These are phyloP conservation scores for Mus caroli DNA, from an alignment of 2,797 vertebrate genomes.

Conservation along the genomic window DNA sequence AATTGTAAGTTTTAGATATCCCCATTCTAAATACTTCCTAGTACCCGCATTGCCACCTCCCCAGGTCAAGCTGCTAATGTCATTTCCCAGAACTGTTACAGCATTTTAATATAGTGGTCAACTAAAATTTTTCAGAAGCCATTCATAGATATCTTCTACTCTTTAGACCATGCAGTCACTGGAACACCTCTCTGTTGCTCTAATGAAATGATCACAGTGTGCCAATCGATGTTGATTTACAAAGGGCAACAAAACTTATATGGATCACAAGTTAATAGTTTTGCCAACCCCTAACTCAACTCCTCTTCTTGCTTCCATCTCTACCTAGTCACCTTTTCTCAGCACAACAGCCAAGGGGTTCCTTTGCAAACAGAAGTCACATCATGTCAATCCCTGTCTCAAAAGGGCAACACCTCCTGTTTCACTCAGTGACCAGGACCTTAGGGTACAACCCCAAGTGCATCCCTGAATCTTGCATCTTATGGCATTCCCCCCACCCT, in stretches of 20 bases:
- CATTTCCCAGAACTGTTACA: background rate
- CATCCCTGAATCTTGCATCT: background rate
- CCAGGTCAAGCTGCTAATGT: background rate
- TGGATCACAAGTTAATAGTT: background rate
- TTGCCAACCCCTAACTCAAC: background rate
- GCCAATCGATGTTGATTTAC: background rate
- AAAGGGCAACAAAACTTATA: background rate
- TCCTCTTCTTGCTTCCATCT: background rate
- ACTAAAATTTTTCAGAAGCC: background rate
- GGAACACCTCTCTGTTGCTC: background rate
- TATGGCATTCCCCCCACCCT: no score
- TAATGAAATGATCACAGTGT: background rate
- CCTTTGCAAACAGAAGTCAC: constrained; percentile 5
- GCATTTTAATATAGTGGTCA: background rate
- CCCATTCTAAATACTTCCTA: background rate
- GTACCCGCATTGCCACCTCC: background rate
- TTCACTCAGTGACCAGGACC: background rate
- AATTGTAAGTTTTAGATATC: background rate
- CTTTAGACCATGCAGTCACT: background rate
- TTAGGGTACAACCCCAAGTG: background rate
- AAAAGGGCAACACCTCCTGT: background rate
- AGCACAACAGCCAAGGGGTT: background rate
- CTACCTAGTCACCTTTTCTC: background rate
- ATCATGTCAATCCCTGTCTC: background rate
- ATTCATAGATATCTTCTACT: constrained; percentile 1